Evolutionary conservation across 53 echinoderm and acorn worm genomes (phyloP).

Genomic region (Actinopyga echinites): DNA sequence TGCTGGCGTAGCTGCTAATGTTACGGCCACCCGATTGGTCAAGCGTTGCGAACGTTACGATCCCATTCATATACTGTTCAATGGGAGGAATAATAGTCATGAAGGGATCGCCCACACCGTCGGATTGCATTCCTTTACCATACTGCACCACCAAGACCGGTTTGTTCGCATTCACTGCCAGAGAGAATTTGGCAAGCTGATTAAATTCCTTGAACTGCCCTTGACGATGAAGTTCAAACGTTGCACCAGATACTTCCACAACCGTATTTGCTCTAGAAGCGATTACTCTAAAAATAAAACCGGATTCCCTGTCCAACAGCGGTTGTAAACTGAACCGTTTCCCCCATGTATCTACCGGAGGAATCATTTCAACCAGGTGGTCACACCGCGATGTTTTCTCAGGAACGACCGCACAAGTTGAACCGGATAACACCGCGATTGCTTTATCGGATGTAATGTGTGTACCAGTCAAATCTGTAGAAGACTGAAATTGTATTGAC

Average conservation of each 20-base stretch:
- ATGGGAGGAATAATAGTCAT: conserved; percentile 89
- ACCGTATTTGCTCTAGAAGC: conserved; percentile 75
- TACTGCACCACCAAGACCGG: conserved; percentile 88
- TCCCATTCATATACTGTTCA: conserved; percentile 83
- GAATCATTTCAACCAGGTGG: conserved; percentile 87
- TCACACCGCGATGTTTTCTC: conserved; percentile 75
- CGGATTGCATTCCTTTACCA: conserved; percentile 85
- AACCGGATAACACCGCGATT: conserved; percentile 77
- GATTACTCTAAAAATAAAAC: conserved; percentile 85
- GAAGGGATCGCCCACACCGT: conserved; percentile 84
- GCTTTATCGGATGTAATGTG: conserved; percentile 72
- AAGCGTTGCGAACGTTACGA: conserved; percentile 85
- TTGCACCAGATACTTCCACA: conserved; percentile 76
- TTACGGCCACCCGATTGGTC: conserved; percentile 58
- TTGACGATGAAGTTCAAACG: conserved; percentile 56
- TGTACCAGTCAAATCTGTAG: conserved; percentile 79
- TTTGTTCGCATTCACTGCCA: conserved; percentile 72
- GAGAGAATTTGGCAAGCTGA: conserved; percentile 64
- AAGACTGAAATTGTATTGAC: conserved; percentile 88
- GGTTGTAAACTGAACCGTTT: conserved; percentile 88
- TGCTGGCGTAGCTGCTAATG: conserved; percentile 57
- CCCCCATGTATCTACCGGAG: conserved; percentile 91
- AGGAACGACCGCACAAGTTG: conserved; percentile 88
- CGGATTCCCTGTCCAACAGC: conserved; percentile 78
- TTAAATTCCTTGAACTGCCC: conserved; percentile 87